Evolutionary conservation across 35 echinoderm and acorn worm genomes (phyloP).

Genomic region (Hemicentrotus pulcherrimus): DNA sequence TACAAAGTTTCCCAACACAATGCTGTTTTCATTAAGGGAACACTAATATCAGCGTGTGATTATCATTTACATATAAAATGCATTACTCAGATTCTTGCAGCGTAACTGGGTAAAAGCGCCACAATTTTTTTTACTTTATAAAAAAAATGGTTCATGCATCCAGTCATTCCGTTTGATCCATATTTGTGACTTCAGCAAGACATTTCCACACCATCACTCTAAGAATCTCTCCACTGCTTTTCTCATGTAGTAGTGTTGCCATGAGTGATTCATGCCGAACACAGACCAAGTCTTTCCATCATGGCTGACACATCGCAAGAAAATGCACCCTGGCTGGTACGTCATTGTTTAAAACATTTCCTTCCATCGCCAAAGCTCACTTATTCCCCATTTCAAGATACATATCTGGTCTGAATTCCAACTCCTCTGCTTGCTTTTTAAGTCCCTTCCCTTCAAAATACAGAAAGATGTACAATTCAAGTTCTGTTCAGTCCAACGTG

Average conservation of each 20-base stretch:
- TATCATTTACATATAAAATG: neutral
- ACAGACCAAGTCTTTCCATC: neutral
- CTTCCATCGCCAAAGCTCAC: neutral
- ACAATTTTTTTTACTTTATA: neutral
- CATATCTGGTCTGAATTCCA: neutral
- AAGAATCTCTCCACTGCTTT: neutral
- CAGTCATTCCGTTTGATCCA: neutral
- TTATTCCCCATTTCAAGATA: neutral
- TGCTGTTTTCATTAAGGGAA: neutral
- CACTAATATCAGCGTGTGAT: neutral
- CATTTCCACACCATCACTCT: neutral
- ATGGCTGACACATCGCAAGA: neutral
- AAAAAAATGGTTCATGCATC: neutral
- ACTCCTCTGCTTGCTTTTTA: neutral
- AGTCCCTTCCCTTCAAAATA: neutral
- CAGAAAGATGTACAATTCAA: neutral
- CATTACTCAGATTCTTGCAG: neutral
- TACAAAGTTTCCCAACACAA: neutral
- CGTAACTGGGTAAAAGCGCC: neutral
- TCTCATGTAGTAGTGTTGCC: neutral
- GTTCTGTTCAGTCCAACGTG: neutral
- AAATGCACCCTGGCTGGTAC: neutral
- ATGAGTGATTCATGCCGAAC: neutral
- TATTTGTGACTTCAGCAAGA: neutral
- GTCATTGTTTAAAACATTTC: neutral